These are phyloP conservation scores for Cydia amplana DNA, from an alignment of 1,140 invertebrate species.

Conservation along the genomic window DNA sequence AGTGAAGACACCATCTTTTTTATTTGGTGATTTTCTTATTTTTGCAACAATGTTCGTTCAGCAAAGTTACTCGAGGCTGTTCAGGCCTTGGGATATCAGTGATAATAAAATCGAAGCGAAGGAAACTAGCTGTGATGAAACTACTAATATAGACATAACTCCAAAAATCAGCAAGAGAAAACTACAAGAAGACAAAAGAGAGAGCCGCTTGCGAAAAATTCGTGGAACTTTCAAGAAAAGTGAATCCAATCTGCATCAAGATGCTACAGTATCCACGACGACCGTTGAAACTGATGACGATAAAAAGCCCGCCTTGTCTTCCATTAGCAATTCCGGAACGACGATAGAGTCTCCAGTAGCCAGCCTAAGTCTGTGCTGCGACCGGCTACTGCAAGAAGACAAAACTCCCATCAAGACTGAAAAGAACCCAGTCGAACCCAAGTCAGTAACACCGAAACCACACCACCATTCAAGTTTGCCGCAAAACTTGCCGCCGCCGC, in stretches of 20 bases:
- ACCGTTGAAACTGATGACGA: slow-evolving; percentile 63
- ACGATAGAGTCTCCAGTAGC: slow-evolving; percentile 56
- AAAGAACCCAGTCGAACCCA: slow-evolving; percentile 38
- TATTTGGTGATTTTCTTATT: slow-evolving; percentile 36
- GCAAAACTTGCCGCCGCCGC: slow-evolving; percentile 34
- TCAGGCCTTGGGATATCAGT: slow-evolving; percentile 76
- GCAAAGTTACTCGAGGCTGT: slow-evolving; percentile 67
- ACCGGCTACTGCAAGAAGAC: slow-evolving; percentile 59
- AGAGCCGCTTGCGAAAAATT: slow-evolving; percentile 72
- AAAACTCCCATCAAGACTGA: slow-evolving; percentile 42
- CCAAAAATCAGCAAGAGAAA: slow-evolving; percentile 52
- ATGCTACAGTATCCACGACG: slow-evolving; percentile 79
- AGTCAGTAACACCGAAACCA: slow-evolving; percentile 5
- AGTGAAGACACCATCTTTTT: slow-evolving; percentile 49
- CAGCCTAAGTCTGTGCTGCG: slow-evolving; percentile 63
- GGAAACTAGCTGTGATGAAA: slow-evolving; percentile 45
- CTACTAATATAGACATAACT: slow-evolving; percentile 33
- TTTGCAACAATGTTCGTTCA: slow-evolving; percentile 58
- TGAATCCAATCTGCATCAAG: slow-evolving; percentile 67
- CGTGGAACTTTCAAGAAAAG: slow-evolving; percentile 64
- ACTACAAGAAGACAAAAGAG: slow-evolving; percentile 57
- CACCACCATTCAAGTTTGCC: slow-evolving; percentile 36
- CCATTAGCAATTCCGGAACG: slow-evolving; percentile 13
- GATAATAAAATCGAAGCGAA: slow-evolving; percentile 49
- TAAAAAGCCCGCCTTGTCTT: slow-evolving; percentile 38